phyloP scores from a whole-genome alignment of 2,113 vertebrate genomes.

The Mustelus asterias region DNA sequence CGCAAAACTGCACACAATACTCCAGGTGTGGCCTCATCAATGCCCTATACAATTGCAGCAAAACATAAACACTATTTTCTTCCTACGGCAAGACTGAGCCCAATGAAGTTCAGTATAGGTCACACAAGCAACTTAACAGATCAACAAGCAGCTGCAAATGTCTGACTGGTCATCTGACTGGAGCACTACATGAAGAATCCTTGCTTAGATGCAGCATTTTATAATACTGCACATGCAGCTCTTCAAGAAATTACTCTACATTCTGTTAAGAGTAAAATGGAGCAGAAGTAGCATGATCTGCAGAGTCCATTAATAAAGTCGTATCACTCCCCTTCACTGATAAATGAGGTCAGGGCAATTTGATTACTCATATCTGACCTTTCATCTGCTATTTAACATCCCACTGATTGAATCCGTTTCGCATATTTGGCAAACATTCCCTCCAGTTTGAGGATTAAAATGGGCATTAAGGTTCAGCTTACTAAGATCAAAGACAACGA shows the following conservation, averaged over 20 bases:
- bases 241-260: neutral
- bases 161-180: neutral
- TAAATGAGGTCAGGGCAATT: neutral
- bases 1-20: too few species aligned
- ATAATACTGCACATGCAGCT: neutral
- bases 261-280: neutral
- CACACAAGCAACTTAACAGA: neutral
- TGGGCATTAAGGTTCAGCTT: neutral
- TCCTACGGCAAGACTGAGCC: neutral
- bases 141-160: neutral
- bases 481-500: neutral
- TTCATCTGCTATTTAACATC: constrained; percentile 14
- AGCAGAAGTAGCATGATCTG: neutral
- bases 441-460: neutral
- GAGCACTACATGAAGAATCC: neutral
- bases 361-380: neutral
- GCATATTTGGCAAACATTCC: neutral
- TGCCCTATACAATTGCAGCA: too few species aligned
- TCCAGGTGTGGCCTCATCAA: too few species aligned
- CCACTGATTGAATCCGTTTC: neutral
- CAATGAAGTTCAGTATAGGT: neutral
- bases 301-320: neutral
- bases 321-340: neutral
- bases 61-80: neutral
- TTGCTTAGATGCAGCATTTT: neutral